These are phyloP conservation scores for Sipha maydis DNA, from an alignment of 2,888 invertebrate genomes.

Conservation along the genomic window DNA sequence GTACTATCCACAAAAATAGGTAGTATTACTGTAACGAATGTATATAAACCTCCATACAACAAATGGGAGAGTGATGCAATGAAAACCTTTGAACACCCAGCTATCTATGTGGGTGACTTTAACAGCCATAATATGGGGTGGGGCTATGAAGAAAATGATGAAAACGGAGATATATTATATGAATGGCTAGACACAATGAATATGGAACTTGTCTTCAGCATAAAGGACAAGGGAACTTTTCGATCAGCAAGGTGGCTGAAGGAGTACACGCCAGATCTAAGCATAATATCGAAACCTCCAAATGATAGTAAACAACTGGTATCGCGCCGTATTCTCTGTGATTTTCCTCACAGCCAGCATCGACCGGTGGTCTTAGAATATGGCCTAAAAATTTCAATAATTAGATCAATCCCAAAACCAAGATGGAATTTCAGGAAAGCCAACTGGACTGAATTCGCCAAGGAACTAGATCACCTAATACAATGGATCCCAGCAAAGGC, in stretches of 20 bases:
- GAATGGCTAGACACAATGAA: conserved; percentile 20
- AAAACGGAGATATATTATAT: conserved; percentile 36
- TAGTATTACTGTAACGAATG: conserved; percentile 35
- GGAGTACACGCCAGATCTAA: conserved; percentile 40
- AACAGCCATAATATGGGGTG: conserved; percentile 38
- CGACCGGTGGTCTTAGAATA: conserved; percentile 49
- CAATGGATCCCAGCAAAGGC: conserved; percentile 46
- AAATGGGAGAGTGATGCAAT: conserved; percentile 35
- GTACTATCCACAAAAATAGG: conserved; percentile 27
- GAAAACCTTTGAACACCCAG: conserved; percentile 41
- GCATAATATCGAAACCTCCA: conserved; percentile 39
- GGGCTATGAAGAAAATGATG: conserved; percentile 36
- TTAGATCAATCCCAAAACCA: conserved; percentile 50
- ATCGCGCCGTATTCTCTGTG: background rate
- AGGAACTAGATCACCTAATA: conserved; percentile 40
- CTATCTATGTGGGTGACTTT: conserved; percentile 43
- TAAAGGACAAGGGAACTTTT: conserved; percentile 51
- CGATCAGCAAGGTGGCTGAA: conserved; percentile 49
- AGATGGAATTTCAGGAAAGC: conserved; percentile 54
- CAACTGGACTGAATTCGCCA: conserved; percentile 30
- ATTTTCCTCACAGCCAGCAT: conserved; percentile 57
- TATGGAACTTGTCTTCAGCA: conserved; percentile 37
- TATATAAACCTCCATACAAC: conserved; percentile 36
- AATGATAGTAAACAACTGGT: conserved; percentile 14
- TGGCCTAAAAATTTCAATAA: conserved; percentile 46